Base-by-base conservation (phyloP, 2,113 vertebrate genomes). In the Callipepla californica region DNA sequence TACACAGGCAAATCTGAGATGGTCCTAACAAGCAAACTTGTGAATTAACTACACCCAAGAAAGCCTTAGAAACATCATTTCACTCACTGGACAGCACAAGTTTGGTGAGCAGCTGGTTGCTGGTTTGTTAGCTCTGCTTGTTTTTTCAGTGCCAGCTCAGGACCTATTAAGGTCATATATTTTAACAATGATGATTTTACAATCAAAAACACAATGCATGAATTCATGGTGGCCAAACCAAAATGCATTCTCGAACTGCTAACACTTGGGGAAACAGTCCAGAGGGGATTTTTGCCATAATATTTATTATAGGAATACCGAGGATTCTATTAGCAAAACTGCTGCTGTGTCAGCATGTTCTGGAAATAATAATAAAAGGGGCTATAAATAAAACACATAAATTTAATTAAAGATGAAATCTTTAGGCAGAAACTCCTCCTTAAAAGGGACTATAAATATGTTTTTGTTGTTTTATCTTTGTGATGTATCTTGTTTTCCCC, bases 221-320 rank as follows among this genome's bases (percentile, higher is more conserved):
- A 94, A 94, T 96, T 94, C 93, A 92, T 80, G 83, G 93, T 86
- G 85, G 91, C 74, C 88, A 95, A 91, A 86, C 68, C 57, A 85
- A 88, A 92, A 86, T 68, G 82, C 53, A 82, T 59, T 95, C 68
- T 87, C 76, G 95, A 96, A 95, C 68, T 73, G 69, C 81, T 88
- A 91, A 93, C 12, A 0, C 86, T 94, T 89, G 36, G 80, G 87
- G 80, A 96, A 97, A 96, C 45, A 66, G 55, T 90, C 87, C 87
- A 85, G 85, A 44, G 21, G 22, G 44, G 7, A 3, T 22, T 75
- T 87, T 95, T 92, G 63, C 50, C 69, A 28, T 91, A 81, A 85
- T 96, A 96, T 96, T 97, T 97, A 97, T 95, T 95, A 65, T 47
- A 70, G 79, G 45, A 95, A 93, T 95, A 90, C 76, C 84, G 80